Evolutionary conservation across 2,113 vertebrate genomes (phyloP).

Genomic region (Callipepla californica): DNA sequence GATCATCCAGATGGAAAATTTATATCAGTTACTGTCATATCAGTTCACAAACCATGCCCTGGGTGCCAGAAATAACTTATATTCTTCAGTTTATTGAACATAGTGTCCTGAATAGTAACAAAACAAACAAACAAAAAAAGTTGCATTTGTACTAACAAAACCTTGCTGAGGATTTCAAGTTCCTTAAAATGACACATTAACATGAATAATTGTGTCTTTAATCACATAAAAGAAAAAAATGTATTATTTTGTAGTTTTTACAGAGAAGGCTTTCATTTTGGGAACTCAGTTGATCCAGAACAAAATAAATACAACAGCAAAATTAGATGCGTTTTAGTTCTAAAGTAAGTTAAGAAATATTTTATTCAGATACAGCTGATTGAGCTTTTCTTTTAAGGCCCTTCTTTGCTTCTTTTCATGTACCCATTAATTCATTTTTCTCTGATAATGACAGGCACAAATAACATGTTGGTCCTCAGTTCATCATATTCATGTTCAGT

Average conservation of each 20-base stretch:
- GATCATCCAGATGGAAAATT: conserved; percentile 77
- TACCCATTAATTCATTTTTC: background rate
- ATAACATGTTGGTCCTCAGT: background rate
- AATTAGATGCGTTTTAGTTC: background rate
- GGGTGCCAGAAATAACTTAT: conserved; percentile 69
- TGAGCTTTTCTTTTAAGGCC: background rate
- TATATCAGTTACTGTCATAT: conserved; percentile 56
- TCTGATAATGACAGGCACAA: background rate
- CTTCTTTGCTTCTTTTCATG: conserved; percentile 1
- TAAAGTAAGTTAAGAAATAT: background rate
- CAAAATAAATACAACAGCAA: background rate
- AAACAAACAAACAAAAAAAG: conserved; percentile 15
- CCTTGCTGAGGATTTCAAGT: background rate
- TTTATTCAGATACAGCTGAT: background rate
- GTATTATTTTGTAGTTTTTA: conserved; percentile 11
- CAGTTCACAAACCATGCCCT: conserved; percentile 67
- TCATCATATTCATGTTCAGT: background rate
- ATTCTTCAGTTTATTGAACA: conserved; percentile 75
- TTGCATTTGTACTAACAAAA: conserved; percentile 53
- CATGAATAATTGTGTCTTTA: background rate
- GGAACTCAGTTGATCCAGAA: background rate
- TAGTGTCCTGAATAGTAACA: conserved; percentile 61
- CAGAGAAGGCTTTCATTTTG: background rate
- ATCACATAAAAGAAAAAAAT: background rate
- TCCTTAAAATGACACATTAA: conserved; percentile 34